Evolutionary conservation across 2,888 invertebrate genomes (phyloP).

Genomic region (Marronus borbonicus): DNA sequence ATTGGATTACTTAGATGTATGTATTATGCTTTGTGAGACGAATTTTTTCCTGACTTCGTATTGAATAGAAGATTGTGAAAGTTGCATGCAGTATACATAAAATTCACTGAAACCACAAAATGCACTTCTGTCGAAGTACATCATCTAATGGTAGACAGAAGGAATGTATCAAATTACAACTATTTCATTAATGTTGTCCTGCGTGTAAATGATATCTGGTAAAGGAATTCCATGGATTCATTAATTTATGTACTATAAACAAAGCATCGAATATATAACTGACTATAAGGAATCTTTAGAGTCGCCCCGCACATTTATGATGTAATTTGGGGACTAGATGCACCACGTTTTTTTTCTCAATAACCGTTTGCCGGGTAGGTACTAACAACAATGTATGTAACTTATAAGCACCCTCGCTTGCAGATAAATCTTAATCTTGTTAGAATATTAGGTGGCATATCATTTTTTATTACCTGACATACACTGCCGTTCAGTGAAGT

Average conservation of each 20-base stretch:
- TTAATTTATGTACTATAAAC: constrained; percentile 20
- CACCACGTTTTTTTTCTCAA: constrained; percentile 2
- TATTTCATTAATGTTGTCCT: constrained; percentile 20
- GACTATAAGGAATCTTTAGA: constrained; percentile 34
- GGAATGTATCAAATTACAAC: constrained; percentile 27
- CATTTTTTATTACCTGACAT: constrained; percentile 30
- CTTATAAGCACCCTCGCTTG: constrained; percentile 1
- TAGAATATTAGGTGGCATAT: constrained; percentile 31
- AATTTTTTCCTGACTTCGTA: too few species aligned
- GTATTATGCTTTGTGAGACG: too few species aligned
- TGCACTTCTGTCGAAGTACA: constrained; percentile 6
- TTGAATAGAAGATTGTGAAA: not conserved
- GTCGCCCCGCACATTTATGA: constrained; percentile 12
- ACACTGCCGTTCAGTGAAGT: too few species aligned
- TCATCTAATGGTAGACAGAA: constrained; percentile 12
- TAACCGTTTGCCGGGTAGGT: not conserved
- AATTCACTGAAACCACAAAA: not conserved
- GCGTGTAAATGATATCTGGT: constrained; percentile 29
- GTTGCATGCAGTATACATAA: not conserved
- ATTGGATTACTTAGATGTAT: too few species aligned
- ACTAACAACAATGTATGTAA: not conserved
- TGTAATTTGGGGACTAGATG: constrained; percentile 21
- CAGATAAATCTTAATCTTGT: constrained; percentile 40
- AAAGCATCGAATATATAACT: constrained; percentile 20
- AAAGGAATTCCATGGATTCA: constrained; percentile 26